Evolutionary conservation across 2,797 vertebrate species (phyloP), one percentile per base, ranked within the genome.

Genomic region (Propithecus perrieri): DNA sequence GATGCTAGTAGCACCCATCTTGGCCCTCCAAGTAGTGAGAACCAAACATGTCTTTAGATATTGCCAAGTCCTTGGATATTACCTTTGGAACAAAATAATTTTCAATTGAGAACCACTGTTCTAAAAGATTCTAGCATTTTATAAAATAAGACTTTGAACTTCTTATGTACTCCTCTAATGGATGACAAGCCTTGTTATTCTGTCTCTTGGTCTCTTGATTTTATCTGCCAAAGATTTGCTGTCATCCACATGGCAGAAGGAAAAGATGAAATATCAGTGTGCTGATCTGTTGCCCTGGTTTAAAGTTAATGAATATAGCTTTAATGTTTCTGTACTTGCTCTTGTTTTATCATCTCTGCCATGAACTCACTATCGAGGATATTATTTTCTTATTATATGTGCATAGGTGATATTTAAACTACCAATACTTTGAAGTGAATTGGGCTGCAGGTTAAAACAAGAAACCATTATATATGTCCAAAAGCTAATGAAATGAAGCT

Each of bases 401-500:
- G 11, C 28, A 85, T 57, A 89, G 26, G 11, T 33, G 4, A 67
- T 57, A 55, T 67, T 80, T 90, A 83, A 86, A 83, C 24, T 81
- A 50, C 18, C 35, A 33, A 69, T 14, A 8, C 24, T 55, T 55
- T 72, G 84, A 74, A 30, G 48, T 96, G 57, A 95, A 89, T 18
- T 84, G 74, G 2, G 20, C 18, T 61, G 18, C 22, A 74, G 15
- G 3, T 84, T 92, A 18, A 86, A 83, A 72, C 2, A 75, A 28
- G 18, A 72, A 90, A 90, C 24, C 20, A 0, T 71, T 50, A 65
- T 46, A 59, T 46, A 20, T 11, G 53, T 28, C 43, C 50, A 94
- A 96, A 67, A 85, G 14, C 35, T 72, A 43, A 35, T 86, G 67
- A 92, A 89, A 85, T 63, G 75, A 93, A 46, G 7, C n/a, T 72